Base-by-base conservation (phyloP, 2,113 vertebrate genomes). In the Lota lota region DNA sequence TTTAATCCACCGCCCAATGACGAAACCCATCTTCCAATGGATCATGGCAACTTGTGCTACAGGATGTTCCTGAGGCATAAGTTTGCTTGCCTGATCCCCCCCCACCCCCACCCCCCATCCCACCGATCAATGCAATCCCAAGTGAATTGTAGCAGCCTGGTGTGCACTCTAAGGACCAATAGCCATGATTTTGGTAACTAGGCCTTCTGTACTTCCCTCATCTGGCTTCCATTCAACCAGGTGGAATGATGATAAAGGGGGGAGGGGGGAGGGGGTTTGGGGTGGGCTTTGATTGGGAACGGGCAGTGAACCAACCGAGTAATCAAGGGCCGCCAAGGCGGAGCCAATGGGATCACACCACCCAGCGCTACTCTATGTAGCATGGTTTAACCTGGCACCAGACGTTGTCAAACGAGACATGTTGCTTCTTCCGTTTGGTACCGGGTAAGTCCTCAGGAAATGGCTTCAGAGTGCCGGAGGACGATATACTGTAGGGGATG, bases 131-230 rank as follows among this genome's bases (percentile, higher is more conserved):
- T 24, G 24, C 24, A 24, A 24, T 24, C 24, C 24, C 24, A 24
- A 24, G 24, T 24, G 24, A 4, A 24, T 4, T 24, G 24, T 24
- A 24, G 24, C 50, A 16, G 50, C 1, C 50, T 6, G 16, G 1
- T 51, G 1, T 51, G 2, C 24, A 24, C 24, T 54, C 58, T 2
- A 68, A 66, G 47, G 50, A 24, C 40, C 22, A 61, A 57, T 61
- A 57, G 63, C 59, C 67, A 67, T 73, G 74, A 80, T 76, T 77
- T 61, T 21, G 68, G 69, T 84, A 85, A 88, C 89, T 80, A 81
- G 78, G 72, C 68, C 61, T 60, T 60, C 61, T 58, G 47, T 82
- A 51, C 50, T 51, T 24, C 50, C 69, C 57, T 82, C 36, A 78
- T 79, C 72, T 63, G 53, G 64, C 66, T 22, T 77, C 17, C 71